A percentile compares a stretch with the other conserved stretches of the same genome.
These are phyloP conservation scores for Epinotia brunnichana DNA, from an alignment of 2,888 invertebrate species.

Conservation along the genomic window DNA sequence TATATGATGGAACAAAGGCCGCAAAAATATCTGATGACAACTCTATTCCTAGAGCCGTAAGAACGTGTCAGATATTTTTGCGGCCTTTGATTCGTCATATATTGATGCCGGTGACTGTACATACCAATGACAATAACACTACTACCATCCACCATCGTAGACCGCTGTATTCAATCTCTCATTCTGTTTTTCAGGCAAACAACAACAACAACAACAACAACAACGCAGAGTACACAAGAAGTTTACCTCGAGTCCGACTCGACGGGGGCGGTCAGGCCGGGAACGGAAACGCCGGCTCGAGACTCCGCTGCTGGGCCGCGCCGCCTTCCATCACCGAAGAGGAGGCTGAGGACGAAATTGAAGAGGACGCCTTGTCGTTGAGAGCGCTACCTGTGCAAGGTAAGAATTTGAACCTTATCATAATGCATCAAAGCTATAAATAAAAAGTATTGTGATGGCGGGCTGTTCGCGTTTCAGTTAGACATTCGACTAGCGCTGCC, in stretches of 20 bases:
- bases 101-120: no score
- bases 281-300: slow-evolving; percentile 85
- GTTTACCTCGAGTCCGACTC: slow-evolving; percentile 86
- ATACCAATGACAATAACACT: no score
- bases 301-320: slow-evolving; percentile 84
- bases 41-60: no score
- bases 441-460: background rate
- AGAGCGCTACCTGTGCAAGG: slow-evolving; percentile 86
- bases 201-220: slow-evolving; percentile 68
- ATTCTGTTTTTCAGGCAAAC: slow-evolving; percentile 59
- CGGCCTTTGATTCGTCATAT: no score
- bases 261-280: slow-evolving; percentile 86
- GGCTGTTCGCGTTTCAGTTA: background rate
- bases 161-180: background rate
- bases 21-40: no score
- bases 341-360: slow-evolving; percentile 85
- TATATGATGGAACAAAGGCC: no score
- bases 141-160: no score
- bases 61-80: no score
- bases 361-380: slow-evolving; percentile 86
- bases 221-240: slow-evolving; percentile 68
- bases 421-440: background rate
- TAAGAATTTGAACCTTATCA: slow-evolving; percentile 58
- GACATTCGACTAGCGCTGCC: slow-evolving; percentile 49
- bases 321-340: slow-evolving; percentile 88